These are phyloP conservation scores for Osmerus mordax DNA, from an alignment of 2,113 vertebrate species.

Conservation along the genomic window DNA sequence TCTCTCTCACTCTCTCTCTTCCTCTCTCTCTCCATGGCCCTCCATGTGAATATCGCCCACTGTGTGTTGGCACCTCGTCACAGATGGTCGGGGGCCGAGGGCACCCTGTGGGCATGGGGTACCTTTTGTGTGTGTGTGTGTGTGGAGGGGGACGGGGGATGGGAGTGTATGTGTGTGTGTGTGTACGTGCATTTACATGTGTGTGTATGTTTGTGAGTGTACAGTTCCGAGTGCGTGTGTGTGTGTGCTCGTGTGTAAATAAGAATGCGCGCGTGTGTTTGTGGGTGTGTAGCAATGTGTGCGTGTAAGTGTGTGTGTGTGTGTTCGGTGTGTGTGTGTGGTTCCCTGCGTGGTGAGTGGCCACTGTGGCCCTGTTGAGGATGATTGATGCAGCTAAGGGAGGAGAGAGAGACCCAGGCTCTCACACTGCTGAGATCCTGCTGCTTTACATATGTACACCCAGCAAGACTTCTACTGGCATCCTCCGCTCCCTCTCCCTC, in stretches of 20 bases:
- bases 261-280: not conserved
- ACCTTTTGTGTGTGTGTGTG: constrained; percentile 56
- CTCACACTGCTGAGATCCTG: constrained; percentile 70
- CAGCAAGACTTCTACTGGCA: constrained; percentile 67
- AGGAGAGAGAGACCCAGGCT: constrained; percentile 66
- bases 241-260: constrained; percentile 3
- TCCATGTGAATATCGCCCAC: constrained; percentile 68
- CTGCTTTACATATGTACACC: constrained; percentile 78
- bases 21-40: constrained; percentile 28
- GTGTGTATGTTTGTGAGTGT: constrained; percentile 15
- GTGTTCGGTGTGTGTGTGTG: constrained; percentile 9
- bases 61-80: constrained; percentile 67
- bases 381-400: constrained; percentile 73
- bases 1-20: constrained; percentile 48
- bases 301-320: constrained; percentile 20
- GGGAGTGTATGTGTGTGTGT: constrained; percentile 4
- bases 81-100: constrained; percentile 70
- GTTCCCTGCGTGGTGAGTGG: constrained; percentile 59
- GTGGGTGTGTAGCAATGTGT: not conserved
- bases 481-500: constrained; percentile 5
- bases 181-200: constrained; percentile 28
- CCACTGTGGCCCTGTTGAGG: constrained; percentile 67
- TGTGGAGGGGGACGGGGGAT: constrained; percentile 18
- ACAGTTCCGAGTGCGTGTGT: constrained; percentile 7
- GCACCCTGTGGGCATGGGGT: constrained; percentile 66